phyloP scores from a whole-genome alignment of 2,888 invertebrate species.

The Dermolepida albohirtum region DNA sequence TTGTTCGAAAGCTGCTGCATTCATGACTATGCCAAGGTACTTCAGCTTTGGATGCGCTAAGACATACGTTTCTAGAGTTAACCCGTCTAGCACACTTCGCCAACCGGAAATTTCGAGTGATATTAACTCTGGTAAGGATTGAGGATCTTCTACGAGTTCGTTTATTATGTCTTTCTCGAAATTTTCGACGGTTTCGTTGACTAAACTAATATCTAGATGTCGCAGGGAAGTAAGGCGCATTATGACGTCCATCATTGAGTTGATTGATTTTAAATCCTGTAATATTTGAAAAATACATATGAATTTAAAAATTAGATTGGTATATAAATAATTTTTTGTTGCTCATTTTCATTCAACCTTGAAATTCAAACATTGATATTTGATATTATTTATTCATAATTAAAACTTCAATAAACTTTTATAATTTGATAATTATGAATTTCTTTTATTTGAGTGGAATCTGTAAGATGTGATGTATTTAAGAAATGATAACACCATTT shows the following conservation, averaged over 20 bases:
- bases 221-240: constrained; percentile 54
- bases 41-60: constrained; percentile 57
- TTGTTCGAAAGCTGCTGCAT: constrained; percentile 57
- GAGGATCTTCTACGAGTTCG: constrained; percentile 65
- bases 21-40: constrained; percentile 61
- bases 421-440: too few species aligned
- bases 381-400: too few species aligned
- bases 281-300: constrained; percentile 11
- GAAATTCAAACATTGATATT: too few species aligned
- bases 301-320: too few species aligned
- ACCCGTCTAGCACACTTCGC: constrained; percentile 52
- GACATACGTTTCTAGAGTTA: constrained; percentile 54
- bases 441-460: too few species aligned
- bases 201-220: constrained; percentile 61
- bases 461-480: too few species aligned
- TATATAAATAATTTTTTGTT: too few species aligned
- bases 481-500: too few species aligned
- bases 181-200: constrained; percentile 56
- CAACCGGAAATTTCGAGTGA: constrained; percentile 75
- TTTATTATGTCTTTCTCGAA: constrained; percentile 59
- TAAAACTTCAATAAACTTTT: too few species aligned
- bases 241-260: constrained; percentile 51
- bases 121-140: constrained; percentile 68
- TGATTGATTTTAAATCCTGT: constrained; percentile 47
- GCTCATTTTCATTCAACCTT: too few species aligned